Evolutionary conservation across 1,140 invertebrate species (phyloP), one percentile per base, ranked within the genome.

Genomic region (Agrypnia vestita): DNA sequence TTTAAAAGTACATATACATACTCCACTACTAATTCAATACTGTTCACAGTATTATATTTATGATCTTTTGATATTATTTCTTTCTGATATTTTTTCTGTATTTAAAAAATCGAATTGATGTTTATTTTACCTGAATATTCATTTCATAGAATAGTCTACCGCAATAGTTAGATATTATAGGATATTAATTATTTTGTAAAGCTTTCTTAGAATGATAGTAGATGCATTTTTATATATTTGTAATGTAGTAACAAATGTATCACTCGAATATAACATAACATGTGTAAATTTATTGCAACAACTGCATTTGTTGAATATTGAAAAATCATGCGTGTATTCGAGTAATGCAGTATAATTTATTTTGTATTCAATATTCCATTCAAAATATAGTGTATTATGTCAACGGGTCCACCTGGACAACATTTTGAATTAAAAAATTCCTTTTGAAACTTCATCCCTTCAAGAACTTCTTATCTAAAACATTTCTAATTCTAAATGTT

Each of bases 141-240:
- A 64, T 64, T 64, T 64, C 19, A 64, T 64, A 49, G 44, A 46
- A 19, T 69, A 69, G 64, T 25, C n/a, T 17, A 69, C 44, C 10
- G 64, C 64, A 69, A 69, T 69, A 69, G 43, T 17, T 69, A 69
- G 64, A 35, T 69, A 47, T 47, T 15, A 49, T 47, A 69, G 43
- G 43, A 69, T 69, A 47, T 69, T 64, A 64, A 25, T 64, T 25
- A 43, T 69, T 69, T 69, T 69, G 17, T 69, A 69, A 47, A 47
- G 64, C 64, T 69, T 69, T 69, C 46, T 69, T 69, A 69, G 64
- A 69, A 15, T 17, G 46, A 12, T 19, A n/a, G 44, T 47, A 47
- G 44, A 47, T 8, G 64, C 64, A 10, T 47, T 69, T 69, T 69
- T 69, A 19, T 69, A 69, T 69, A 69, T 69, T 69, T 69, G 46